Evolutionary conservation across 1,140 invertebrate species (phyloP).

Genomic region (Paracyclopina nana): DNA sequence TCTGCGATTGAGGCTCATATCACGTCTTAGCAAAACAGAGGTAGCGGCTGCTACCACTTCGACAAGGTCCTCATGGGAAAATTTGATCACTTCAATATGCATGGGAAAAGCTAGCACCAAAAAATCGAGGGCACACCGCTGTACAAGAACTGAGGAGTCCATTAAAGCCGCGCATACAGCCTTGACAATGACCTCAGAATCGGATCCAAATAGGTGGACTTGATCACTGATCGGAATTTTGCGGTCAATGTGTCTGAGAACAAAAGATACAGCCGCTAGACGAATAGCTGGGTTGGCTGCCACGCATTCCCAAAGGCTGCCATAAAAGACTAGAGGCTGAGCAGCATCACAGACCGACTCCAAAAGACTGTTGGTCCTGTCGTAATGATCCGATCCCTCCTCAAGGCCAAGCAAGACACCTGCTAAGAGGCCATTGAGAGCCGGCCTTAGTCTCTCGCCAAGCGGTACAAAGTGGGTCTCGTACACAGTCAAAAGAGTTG

Average conservation of each 20-base stretch:
- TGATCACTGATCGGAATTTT: constrained; percentile 63
- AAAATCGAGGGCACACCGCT: constrained; percentile 66
- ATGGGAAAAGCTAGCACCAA: constrained; percentile 64
- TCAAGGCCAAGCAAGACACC: constrained; percentile 68
- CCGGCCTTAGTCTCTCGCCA: constrained; percentile 53
- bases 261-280: constrained; percentile 58
- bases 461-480: constrained; percentile 79
- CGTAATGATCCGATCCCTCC: constrained; percentile 73
- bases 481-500: constrained; percentile 60
- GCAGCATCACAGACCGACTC: constrained; percentile 16
- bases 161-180: constrained; percentile 51
- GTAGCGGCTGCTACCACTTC: constrained; percentile 55
- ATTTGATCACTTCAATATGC: constrained; percentile 42
- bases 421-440: constrained; percentile 63
- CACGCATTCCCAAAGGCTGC: constrained; percentile 65
- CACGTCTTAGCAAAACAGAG: constrained; percentile 59
- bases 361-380: constrained; percentile 33
- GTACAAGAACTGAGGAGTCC: constrained; percentile 60
- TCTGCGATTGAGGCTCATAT: constrained; percentile 75
- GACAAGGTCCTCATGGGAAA: constrained; percentile 54
- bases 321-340: constrained; percentile 42
- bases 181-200: constrained; percentile 57
- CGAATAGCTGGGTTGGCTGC: constrained; percentile 51
- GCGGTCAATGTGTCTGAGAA: constrained; percentile 60
- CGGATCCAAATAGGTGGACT: constrained; percentile 60